These are phyloP conservation scores for Drosophila obscura DNA, from an alignment of 1,140 invertebrate species.

Conservation along the genomic window DNA sequence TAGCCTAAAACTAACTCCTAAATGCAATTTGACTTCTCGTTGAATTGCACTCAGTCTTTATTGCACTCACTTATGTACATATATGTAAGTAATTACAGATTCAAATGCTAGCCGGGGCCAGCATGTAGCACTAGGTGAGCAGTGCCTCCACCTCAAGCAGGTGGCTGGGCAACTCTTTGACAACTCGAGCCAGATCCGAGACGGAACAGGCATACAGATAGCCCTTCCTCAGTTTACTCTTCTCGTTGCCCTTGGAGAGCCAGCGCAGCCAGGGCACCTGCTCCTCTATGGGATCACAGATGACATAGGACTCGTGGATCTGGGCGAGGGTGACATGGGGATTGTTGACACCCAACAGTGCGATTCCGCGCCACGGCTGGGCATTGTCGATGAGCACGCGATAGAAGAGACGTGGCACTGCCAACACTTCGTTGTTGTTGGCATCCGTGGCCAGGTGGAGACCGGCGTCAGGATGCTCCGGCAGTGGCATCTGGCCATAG, in stretches of 20 bases:
- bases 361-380: conserved; percentile 82
- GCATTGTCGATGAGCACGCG: conserved; percentile 85
- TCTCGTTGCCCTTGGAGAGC: conserved; percentile 79
- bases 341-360: conserved; percentile 86
- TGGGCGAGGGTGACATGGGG: conserved; percentile 82
- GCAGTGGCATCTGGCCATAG: conserved; percentile 84
- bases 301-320: conserved; percentile 79
- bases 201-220: conserved; percentile 88
- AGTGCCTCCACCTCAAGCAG: conserved; percentile 52
- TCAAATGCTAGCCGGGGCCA: too few relatives aligned
- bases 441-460: conserved; percentile 84
- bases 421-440: conserved; percentile 71
- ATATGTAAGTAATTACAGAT: too few relatives aligned
- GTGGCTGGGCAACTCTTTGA: conserved; percentile 80
- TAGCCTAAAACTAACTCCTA: too few relatives aligned
- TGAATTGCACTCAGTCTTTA: conserved; percentile 15
- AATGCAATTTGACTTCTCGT: too few relatives aligned
- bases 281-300: conserved; percentile 84
- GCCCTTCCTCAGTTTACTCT: conserved; percentile 85
- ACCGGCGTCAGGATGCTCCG: conserved; percentile 29
- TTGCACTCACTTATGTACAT: conserved; percentile 21
- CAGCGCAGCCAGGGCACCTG: conserved; percentile 84
- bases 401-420: conserved; percentile 86
- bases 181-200: conserved; percentile 85
- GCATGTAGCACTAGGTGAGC: conserved; percentile 12